Percentiles rank a stretch among this genome's conserved stretches.
These are phyloP conservation scores for Ommatoiulus sabulosus DNA, from an alignment of 2,888 invertebrate species.

Conservation along the genomic window DNA sequence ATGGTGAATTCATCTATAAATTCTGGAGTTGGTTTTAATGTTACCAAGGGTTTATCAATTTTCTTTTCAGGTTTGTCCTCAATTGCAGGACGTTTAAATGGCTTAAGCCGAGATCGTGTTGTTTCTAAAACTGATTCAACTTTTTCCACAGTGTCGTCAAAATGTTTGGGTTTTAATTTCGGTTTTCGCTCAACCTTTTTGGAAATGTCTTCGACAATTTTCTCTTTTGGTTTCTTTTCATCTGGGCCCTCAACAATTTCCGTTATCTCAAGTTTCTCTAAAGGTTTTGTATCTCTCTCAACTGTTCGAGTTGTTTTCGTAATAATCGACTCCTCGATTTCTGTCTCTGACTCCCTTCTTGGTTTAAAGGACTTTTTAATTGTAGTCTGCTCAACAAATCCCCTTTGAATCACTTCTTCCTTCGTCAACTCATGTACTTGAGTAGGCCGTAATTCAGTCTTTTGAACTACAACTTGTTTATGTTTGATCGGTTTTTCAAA, in stretches of 20 bases:
- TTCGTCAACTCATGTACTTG: not conserved
- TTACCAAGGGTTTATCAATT: not conserved
- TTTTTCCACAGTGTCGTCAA: not conserved
- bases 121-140: not conserved
- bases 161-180: slow-evolving; percentile 43
- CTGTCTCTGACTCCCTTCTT: not conserved
- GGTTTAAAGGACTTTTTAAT: not conserved
- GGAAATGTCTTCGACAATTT: slow-evolving; percentile 47
- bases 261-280: not conserved
- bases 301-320: not conserved
- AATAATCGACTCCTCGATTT: slow-evolving; percentile 10
- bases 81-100: slow-evolving; percentile 1
- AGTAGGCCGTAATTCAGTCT: not conserved
- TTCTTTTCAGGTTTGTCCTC: slow-evolving; percentile 6
- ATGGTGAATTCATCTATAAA: slow-evolving; percentile 25
- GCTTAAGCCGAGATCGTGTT: not conserved
- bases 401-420: not conserved
- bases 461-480: not conserved
- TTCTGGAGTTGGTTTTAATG: slow-evolving; percentile 12
- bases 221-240: slow-evolving; percentile 20
- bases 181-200: slow-evolving; percentile 36
- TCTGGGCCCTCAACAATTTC: not conserved
- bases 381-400: not conserved
- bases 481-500: slow-evolving; percentile 18
- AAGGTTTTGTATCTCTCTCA: slow-evolving; percentile 10